phyloP scores from a whole-genome alignment of 2,113 vertebrate species.

The Oryzias melastigma region DNA sequence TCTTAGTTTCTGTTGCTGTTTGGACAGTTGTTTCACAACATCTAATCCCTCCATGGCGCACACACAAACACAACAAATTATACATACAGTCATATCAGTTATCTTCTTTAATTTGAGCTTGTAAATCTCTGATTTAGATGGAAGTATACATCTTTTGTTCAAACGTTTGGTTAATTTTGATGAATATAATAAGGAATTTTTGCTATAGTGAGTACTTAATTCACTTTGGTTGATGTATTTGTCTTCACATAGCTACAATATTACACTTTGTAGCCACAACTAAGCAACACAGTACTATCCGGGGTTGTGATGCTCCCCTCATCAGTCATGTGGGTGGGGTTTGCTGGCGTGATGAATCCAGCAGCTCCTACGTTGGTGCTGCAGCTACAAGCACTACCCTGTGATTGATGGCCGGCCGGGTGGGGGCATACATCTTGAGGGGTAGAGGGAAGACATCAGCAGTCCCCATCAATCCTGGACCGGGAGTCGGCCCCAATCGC shows the following conservation, averaged over 20 bases:
- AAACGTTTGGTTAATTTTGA: too few species aligned
- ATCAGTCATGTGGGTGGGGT: conserved; percentile 60
- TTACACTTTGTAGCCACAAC: not conserved
- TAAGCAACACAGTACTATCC: conserved; percentile 16
- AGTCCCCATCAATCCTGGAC: conserved; percentile 54
- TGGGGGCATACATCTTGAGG: conserved; percentile 64
- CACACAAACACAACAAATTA: conserved; percentile 35
- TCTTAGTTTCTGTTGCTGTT: conserved; percentile 11
- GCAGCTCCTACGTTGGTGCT: conserved; percentile 34
- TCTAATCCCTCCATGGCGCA: conserved; percentile 42
- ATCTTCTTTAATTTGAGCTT: too few species aligned
- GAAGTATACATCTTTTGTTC: too few species aligned
- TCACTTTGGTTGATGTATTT: conserved; percentile 7
- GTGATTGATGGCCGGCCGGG: conserved; percentile 71
- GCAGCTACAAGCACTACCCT: conserved; percentile 31
- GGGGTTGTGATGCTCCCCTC: conserved; percentile 41
- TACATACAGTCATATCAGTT: conserved; percentile 35
- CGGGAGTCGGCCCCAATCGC: conserved; percentile 48
- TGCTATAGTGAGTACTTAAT: conserved; percentile 12
- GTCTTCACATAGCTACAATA: not conserved
- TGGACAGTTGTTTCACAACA: conserved; percentile 49
- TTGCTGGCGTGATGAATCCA: conserved; percentile 55
- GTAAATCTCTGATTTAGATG: too few species aligned
- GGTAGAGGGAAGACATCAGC: conserved; percentile 34
- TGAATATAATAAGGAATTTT: not conserved